Conservation (phyloP, 2,797 vertebrate genomes). For the Sebastes kiyomatsui region DNA sequence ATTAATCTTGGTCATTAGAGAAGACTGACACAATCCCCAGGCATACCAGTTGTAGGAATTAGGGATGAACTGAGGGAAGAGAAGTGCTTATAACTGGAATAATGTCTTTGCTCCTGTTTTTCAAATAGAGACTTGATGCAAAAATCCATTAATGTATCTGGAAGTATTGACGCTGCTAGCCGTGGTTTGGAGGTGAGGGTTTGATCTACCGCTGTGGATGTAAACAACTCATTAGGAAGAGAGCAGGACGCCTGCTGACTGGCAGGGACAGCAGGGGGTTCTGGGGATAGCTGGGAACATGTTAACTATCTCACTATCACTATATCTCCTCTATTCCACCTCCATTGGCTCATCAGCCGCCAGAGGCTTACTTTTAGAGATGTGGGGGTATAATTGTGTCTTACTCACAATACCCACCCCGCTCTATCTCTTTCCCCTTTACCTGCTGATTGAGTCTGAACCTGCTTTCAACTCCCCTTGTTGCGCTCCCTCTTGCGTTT, state of each 20-base stretch:
- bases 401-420: slow-evolving; percentile 31
- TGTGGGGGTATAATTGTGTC: slow-evolving; percentile 48
- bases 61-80: slow-evolving; percentile 44
- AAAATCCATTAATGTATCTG: slow-evolving; percentile 52
- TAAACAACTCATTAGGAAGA: slow-evolving; percentile 82
- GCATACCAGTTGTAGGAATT: slow-evolving; percentile 60
- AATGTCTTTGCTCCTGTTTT: slow-evolving; percentile 55
- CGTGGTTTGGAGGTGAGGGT: slow-evolving; percentile 69
- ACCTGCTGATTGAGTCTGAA: slow-evolving; percentile 67
- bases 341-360: slow-evolving; percentile 64
- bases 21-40: slow-evolving; percentile 80
- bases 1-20: slow-evolving; percentile 85
- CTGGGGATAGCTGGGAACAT: slow-evolving; percentile 58
- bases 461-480: slow-evolving; percentile 66
- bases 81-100: slow-evolving; percentile 38
- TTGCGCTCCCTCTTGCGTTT: slow-evolving; percentile 39
- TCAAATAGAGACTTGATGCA: slow-evolving; percentile 24
- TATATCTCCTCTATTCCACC: slow-evolving; percentile 44
- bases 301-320: slow-evolving; percentile 48
- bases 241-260: slow-evolving; percentile 68
- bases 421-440: slow-evolving; percentile 8
- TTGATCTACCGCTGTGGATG: slow-evolving; percentile 69
- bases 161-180: slow-evolving; percentile 59
- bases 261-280: slow-evolving; percentile 73
- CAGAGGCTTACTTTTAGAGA: slow-evolving; percentile 54